phyloP scores from a whole-genome alignment of 2,113 vertebrate species.

The Dolichallabes microphthalmus region DNA sequence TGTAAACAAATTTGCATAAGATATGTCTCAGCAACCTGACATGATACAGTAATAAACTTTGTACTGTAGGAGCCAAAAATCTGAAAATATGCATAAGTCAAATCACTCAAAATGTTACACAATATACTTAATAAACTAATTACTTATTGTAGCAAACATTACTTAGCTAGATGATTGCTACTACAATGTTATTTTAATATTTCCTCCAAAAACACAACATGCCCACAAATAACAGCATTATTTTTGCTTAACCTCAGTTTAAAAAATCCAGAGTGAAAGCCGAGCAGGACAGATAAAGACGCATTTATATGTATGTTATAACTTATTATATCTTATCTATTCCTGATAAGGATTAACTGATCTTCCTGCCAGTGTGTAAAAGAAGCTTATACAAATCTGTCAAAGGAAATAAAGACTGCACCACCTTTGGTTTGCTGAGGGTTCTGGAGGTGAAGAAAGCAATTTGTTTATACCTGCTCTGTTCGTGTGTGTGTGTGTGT shows the following conservation, averaged over 20 bases:
- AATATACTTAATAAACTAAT: too few relatives aligned
- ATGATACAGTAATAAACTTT: too few relatives aligned
- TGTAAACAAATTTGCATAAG: too few relatives aligned
- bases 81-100: too few relatives aligned
- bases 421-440: constrained; percentile 86
- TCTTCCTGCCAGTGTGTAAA: constrained; percentile 70
- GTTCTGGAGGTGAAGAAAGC: constrained; percentile 79
- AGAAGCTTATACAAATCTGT: constrained; percentile 92
- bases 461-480: constrained; percentile 26
- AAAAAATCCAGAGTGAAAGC: constrained; percentile 37
- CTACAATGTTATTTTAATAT: not conserved
- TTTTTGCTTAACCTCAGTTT: not conserved
- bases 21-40: too few relatives aligned
- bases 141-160: too few relatives aligned
- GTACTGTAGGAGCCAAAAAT: too few relatives aligned
- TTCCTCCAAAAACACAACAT: not conserved
- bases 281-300: constrained; percentile 76
- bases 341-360: constrained; percentile 70
- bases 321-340: not conserved
- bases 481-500: constrained; percentile 25
- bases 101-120: too few relatives aligned
- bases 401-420: constrained; percentile 90
- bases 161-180: not conserved
- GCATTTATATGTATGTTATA: not conserved
- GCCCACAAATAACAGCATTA: not conserved